Evolutionary conservation across 2,113 vertebrate genomes (phyloP), one percentile per base, ranked within the genome.

Genomic region (Lepisosteus oculatus): DNA sequence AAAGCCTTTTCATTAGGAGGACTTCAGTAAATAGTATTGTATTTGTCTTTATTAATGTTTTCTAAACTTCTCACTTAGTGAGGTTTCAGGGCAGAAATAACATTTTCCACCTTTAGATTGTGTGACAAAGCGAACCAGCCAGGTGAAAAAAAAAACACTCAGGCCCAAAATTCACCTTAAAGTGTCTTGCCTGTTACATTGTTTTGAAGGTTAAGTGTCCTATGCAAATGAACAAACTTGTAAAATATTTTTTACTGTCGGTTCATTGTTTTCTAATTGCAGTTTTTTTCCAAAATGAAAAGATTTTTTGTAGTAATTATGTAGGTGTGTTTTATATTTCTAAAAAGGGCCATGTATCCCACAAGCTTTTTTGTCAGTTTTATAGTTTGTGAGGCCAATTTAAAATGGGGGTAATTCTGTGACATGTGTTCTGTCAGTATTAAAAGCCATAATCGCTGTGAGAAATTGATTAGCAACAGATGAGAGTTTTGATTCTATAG

Each of bases 161-260:
- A 89, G 89, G 86, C 87, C 83, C 73, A 74, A 47, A 8, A 71
- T 56, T 78, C 77, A 80, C 78, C 82, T 85, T 72, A 78, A 74
- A 76, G 68, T 84, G 80, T 85, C 73, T 74, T 77, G 77, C 75
- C 85, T 81, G 78, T 85, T 85, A 79, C 80, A 72, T 83, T 79
- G 64, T 89, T 87, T 85, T 84, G 73, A 89, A 90, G 84, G 84
- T 29, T 12, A 76, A 67, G 72, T 87, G 86, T 89, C 90, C 89
- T 91, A 91, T 93, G 90, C 87, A 92, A 89, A 64, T 70, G 72
- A 81, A 80, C 66, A 77, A 78, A 77, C 70, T 69, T 68, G 68
- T 84, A 11, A 71, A 47, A 64, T 57, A 66, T 75, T 72, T 41
- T 65, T 43, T 51, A 4, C 5, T 56, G 9, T 17, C 12, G 56